These are phyloP conservation scores for Andrena flavipes DNA, from an alignment of 2,888 invertebrate genomes.

Conservation along the genomic window DNA sequence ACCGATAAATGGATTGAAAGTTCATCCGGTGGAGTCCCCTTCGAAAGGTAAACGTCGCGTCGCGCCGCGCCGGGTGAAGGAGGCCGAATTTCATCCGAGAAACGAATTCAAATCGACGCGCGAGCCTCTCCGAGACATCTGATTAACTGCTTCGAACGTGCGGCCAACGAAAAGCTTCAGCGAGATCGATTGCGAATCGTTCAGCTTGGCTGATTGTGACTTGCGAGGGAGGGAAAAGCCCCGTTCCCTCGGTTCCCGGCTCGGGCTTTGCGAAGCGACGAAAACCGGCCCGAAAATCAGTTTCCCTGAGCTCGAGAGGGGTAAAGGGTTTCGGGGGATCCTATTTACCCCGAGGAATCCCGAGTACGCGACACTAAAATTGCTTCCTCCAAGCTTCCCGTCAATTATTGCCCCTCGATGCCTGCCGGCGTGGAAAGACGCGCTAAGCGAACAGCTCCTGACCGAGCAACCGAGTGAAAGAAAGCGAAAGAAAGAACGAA, in stretches of 20 bases:
- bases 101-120: not conserved
- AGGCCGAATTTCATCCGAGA: conserved; percentile 3
- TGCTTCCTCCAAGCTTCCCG: conserved; percentile 10
- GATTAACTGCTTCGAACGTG: not conserved
- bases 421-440: conserved; percentile 13
- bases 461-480: not conserved
- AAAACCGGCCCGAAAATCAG: conserved; percentile 14
- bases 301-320: conserved; percentile 9
- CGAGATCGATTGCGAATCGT: no score
- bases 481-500: not conserved
- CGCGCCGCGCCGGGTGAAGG: not conserved
- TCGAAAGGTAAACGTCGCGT: conserved; percentile 17
- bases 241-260: no score
- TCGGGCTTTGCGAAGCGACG: no score
- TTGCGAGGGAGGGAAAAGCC: no score
- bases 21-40: conserved; percentile 12
- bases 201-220: no score
- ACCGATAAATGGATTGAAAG: conserved; percentile 43
- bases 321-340: conserved; percentile 10
- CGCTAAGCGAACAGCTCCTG: not conserved
- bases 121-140: no score
- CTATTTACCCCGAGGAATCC: conserved; percentile 14
- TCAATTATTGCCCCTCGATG: conserved; percentile 29
- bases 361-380: not conserved
- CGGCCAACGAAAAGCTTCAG: conserved; percentile 2